Base-by-base conservation (phyloP, 2,113 vertebrate genomes). In the Amazona guildingii region DNA sequence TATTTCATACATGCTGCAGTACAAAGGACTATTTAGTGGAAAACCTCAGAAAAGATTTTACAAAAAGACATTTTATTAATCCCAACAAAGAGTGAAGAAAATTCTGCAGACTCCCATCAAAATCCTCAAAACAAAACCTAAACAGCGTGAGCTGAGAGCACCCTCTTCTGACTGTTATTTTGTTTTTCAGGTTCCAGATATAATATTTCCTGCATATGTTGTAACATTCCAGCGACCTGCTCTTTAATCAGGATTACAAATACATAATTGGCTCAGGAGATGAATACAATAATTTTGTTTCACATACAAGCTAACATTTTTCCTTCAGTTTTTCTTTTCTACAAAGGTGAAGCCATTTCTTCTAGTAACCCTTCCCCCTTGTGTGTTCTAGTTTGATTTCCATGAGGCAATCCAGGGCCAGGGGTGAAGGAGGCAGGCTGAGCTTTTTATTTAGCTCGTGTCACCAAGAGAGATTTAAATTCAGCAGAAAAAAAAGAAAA, bases 151-250 rank as follows among this genome's bases (percentile, higher is more conserved):
- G 83, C 86, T 74, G 67, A 96, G 83, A 96, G 95, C 90, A 91
- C 97, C 95, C 96, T 95, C 97, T 97, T 96, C 95, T 97, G 97
- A 92, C 83, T 84, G 69, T 20, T 69, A 33, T 41, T 83, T 92
- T 61, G 28, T 19, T 89, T 55, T 95, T 74, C 80, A 87, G 17
- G 17, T 83, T 91, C 61, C 61, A 54, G n/a, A 29, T 59, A 70
- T 88, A 87, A 25, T 44, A 68, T 8, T 17, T 84, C 62, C 51
- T 51, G n/a, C 37, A 41, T 76, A n/a, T 70, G 27, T 29, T 67
- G 63, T 59, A 88, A 91, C 80, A 91, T 91, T 91, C 49, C 82
- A 88, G 27, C 75, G 83, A 84, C 15, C 24, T 78, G 35, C 25
- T 64, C 76, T 88, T 68, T 62, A 79, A 23, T 67, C 17, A 44